Evolutionary conservation across 2,797 vertebrate species (phyloP).

Genomic region (Cryptoblepharus egeriae): DNA sequence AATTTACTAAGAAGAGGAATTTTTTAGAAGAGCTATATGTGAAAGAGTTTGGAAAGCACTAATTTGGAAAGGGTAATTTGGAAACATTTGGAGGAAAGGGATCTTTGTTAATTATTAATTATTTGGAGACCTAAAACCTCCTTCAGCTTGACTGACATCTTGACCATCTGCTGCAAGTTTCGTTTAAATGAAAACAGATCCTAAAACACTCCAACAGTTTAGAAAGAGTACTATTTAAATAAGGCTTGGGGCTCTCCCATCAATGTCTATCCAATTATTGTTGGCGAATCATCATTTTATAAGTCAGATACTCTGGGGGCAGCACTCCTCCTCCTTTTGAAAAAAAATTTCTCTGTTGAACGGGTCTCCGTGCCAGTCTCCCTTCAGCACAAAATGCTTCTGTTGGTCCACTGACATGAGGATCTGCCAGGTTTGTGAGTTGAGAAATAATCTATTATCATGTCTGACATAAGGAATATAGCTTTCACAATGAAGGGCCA

Average conservation of each 20-base stretch:
- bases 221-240: constrained; percentile 16
- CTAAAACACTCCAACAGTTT: constrained; percentile 12
- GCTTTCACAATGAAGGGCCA: not conserved
- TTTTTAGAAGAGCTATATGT: not conserved
- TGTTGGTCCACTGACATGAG: not conserved
- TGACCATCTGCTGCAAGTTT: constrained; percentile 51
- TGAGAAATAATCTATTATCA: not conserved
- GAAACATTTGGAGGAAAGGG: not conserved
- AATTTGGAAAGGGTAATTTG: constrained; percentile 24
- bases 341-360: not conserved
- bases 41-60: not conserved
- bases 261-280: constrained; percentile 10
- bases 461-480: no score
- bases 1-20: not conserved
- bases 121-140: constrained; percentile 46
- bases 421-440: not conserved
- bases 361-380: not conserved
- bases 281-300: not conserved
- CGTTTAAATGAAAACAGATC: constrained; percentile 43
- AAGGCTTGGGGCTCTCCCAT: constrained; percentile 1
- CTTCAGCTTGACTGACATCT: constrained; percentile 54
- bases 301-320: not conserved
- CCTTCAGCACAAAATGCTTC: not conserved
- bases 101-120: constrained; percentile 59
- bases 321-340: not conserved